Base-by-base conservation (phyloP, 1,140 invertebrate species). In the Telenomus remus region DNA sequence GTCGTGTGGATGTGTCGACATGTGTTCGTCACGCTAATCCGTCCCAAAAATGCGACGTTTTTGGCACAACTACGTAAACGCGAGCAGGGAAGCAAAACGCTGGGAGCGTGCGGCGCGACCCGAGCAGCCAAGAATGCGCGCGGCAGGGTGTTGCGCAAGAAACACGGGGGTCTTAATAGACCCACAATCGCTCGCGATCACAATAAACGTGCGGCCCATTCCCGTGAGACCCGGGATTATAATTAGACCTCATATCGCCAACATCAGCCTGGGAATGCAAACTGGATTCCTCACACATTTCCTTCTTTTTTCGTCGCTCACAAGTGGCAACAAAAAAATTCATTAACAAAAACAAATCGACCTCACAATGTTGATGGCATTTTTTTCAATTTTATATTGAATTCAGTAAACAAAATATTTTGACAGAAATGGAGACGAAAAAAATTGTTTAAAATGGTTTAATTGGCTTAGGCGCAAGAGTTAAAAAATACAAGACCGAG, bases 161-260 rank as follows among this genome's bases (percentile, higher is more conserved):
- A 79, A 73, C 72, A 79, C 64, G 77, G 72, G 68, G 77, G 72
- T 69, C 54, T 79, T 79, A 79, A 79, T 79, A 73, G 73, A 76
- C 59, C 42, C 61, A 79, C 73, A 79, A 79, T 79, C 68, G 77
- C 27, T 34, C 64, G 71, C 72, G 77, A 79, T 79, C 77, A 79
- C 73, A 79, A 68, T 56, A 63, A 59, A 44, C 12, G 6, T 13
- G 43, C 71, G 66, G 71, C 64, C 54, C 70, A 68, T 74, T 79
- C 78, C 70, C 78, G 43, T 79, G 78, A 48, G 57, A 77, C 72
- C 55, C 51, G 65, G 65, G 50, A 69, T 69, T 74, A 79, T 79
- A 79, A 79, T 79, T 79, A 77, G 57, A 65, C 69, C 57, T 64
- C 69, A 53, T 79, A 77, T 77, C 70, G 70, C 44, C 64, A 65